Evolutionary conservation across 2,888 invertebrate genomes (phyloP), one percentile per base, ranked within the genome.

Genomic region (Tigriopus californicus): DNA sequence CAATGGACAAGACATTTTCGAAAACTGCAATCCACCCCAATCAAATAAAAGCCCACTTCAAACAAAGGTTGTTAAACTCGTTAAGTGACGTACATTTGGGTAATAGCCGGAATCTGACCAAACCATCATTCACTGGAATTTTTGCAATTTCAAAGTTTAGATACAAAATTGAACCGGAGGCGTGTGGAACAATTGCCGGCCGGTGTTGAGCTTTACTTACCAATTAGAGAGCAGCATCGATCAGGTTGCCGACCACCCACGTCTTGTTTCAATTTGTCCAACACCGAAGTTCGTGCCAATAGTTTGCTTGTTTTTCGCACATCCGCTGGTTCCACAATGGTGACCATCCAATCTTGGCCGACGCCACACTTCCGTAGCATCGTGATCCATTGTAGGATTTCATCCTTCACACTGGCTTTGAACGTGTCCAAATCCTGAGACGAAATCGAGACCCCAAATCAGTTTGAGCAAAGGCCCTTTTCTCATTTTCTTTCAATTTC

Each of bases 201-300:
- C n/a, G n/a, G n/a, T n/a, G n/a, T n/a, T n/a, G n/a, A n/a, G n/a
- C n/a, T n/a, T 18, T 22, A 51, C 54, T 18, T 54, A 54, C 42
- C 48, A 64, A 49, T 58, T 52, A 57, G 41, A 40, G 18, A 48
- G 25, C 53, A 64, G 64, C 67, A 79, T 79, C 80, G 75, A 65
- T 80, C 80, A 62, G 79, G 85, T 70, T 88, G 85, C 72, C 92
- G 94, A 22, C 82, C 79, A 58, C 87, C 88, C 77, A 94, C 92
- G 71, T 95, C 95, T 67, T 83, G 82, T 66, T 87, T 85, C 63
- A 95, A 86, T 76, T 91, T 92, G 72, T 95, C 94, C 65, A 90
- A 74, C 22, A 95, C 92, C 2, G 92, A 92, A 13, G 90, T 89
- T 65, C 94, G 78, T 1, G 89, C 87, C 59, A 95, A 73, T 15